Evolutionary conservation across 2,797 vertebrate species (phyloP), one percentile per base, ranked within the genome.

Genomic region (Gymnocypris eckloni): DNA sequence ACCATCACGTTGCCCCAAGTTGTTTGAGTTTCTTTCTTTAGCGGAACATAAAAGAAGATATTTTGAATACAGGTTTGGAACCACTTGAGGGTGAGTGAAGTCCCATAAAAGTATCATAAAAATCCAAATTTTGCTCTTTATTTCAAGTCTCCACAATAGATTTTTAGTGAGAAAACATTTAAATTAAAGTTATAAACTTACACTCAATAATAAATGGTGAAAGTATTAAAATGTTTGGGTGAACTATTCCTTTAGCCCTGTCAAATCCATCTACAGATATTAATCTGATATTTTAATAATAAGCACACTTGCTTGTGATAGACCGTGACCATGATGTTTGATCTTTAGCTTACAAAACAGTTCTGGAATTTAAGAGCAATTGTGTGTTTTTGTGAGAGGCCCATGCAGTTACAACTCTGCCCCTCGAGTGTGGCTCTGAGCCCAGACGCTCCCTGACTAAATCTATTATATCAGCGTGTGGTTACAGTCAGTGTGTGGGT

Each of bases 281-380:
- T 56, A 69, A 20, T 13, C 48, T 70, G 79, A 81, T 52, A 81
- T 69, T 70, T 82, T 43, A 71, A 71, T 71, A 82, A 56, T 25
- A 82, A 82, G 54, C 45, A 70, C 12, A 54, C 22, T 28, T 1
- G 2, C 80, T 71, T 70, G 33, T 2, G 1, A 28, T 56, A 71
- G 80, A 71, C 50, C 50, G 41, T 71, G 33, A 71, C 71, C 10
- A 8, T 56, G 33, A 71, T 25, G 28, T 82, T 70, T 39, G 22
- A 70, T 71, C 66, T 71, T 56, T 71, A 71, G 48, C 80, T 82
- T 82, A 82, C 80, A 82, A 82, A 82, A 82, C 66, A 82, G 80
- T 52, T 69, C 79, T 67, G 79, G 79, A 81, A 69, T 81, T 81
- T 56, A 54, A 70, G 45, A 50, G 18, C 56, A 82, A 78, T 41